Percentiles rank a stretch among this genome's conserved stretches.
These are phyloP conservation scores for Agrypnia vestita DNA, from an alignment of 1,140 invertebrate species.

Conservation along the genomic window DNA sequence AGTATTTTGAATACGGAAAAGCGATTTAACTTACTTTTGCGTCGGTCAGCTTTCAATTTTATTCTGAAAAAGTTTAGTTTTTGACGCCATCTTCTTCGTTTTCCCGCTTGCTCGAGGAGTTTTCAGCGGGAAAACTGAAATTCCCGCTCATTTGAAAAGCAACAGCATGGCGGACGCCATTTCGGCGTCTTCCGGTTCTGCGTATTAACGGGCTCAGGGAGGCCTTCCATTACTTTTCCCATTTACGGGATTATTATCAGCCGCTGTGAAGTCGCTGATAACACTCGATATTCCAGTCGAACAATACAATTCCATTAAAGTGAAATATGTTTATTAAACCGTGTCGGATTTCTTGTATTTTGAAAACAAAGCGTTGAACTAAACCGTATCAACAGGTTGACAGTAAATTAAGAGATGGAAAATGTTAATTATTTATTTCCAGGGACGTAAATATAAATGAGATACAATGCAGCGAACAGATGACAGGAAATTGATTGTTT, in stretches of 20 bases:
- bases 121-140: constrained; percentile 30
- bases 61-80: constrained; percentile 5
- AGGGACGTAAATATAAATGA: too few relatives aligned
- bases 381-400: constrained; percentile 19
- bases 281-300: constrained; percentile 24
- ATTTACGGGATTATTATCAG: constrained; percentile 20
- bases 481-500: too few relatives aligned
- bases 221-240: constrained; percentile 22
- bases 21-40: too few relatives aligned
- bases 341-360: background rate
- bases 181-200: constrained; percentile 28
- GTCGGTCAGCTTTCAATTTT: constrained; percentile 1
- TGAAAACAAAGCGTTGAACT: constrained; percentile 14
- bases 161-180: constrained; percentile 35
- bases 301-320: constrained; percentile 19
- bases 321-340: constrained; percentile 32
- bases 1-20: too few relatives aligned
- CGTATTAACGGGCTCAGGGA: constrained; percentile 7
- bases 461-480: too few relatives aligned
- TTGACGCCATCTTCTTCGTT: constrained; percentile 1
- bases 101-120: background rate
- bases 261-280: constrained; percentile 3
- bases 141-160: constrained; percentile 36
- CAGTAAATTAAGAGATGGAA: background rate
- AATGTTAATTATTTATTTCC: background rate